Conservation (phyloP, 2,113 vertebrate species). For the Oryzias melastigma region DNA sequence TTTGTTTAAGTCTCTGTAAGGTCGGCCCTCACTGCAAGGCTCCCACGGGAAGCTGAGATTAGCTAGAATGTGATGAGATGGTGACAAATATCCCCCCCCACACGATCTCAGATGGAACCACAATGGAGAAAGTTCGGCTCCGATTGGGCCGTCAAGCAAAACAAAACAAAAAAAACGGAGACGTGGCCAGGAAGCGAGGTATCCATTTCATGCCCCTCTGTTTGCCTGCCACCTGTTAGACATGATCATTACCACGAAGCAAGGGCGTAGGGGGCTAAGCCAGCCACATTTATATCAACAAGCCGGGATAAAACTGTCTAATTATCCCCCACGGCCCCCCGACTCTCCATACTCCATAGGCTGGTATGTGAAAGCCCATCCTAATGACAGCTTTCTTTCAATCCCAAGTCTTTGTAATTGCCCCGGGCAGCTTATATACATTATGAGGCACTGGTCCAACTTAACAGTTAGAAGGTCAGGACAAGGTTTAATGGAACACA, state of each 20-base stretch:
- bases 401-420: slow-evolving; percentile 83
- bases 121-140: slow-evolving; percentile 25
- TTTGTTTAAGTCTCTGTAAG: slow-evolving; percentile 41
- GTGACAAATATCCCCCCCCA: slow-evolving; percentile 72
- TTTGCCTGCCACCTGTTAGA: slow-evolving; percentile 96
- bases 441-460: slow-evolving; percentile 83
- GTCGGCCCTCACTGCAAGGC: slow-evolving; percentile 25
- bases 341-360: slow-evolving; percentile 82
- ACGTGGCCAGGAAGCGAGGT: slow-evolving; percentile 87
- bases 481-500: slow-evolving; percentile 64
- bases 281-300: slow-evolving; percentile 97
- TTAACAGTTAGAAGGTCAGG: slow-evolving; percentile 78
- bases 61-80: slow-evolving; percentile 73
- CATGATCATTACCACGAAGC: slow-evolving; percentile 86
- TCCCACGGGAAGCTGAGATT: slow-evolving; percentile 61
- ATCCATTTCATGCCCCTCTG: slow-evolving; percentile 90
- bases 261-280: slow-evolving; percentile 87
- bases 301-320: slow-evolving; percentile 89
- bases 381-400: slow-evolving; percentile 87
- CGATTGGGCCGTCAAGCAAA: slow-evolving; percentile 67
- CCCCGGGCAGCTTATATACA: slow-evolving; percentile 82
- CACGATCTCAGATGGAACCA: slow-evolving; percentile 44
- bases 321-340: slow-evolving; percentile 91
- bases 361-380: slow-evolving; percentile 85
- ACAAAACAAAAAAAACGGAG: slow-evolving; percentile 72